Base-by-base conservation (phyloP, 2,888 invertebrate species). In the Rhabditoides inermis region DNA sequence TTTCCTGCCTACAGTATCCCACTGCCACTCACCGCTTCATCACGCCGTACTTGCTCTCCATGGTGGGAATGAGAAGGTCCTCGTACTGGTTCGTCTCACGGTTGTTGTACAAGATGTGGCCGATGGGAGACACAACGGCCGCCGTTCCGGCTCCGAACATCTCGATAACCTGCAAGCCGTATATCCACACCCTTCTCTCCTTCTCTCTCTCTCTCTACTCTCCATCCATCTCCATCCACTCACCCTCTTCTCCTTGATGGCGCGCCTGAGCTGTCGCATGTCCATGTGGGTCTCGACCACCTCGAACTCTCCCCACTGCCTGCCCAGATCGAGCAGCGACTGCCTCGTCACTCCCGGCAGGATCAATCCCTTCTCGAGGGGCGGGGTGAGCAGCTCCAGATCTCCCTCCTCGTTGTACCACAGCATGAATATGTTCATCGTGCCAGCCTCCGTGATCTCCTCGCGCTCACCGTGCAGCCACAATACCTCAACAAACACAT, bases 61-160 rank as follows among this genome's bases (percentile, higher is more conserved):
- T 78, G 12, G 80, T 80, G 2, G 81, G 81, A 47, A 82, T 80
- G 7, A 72, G 46, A 46, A 79, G 65, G 56, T 76, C 75, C 58
- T 79, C 79, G 3, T 84, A 86, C 25, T 61, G 53, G 40, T 58
- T 61, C n/a, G 84, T 77, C 83, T 86, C 20, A 49, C 60, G 58
- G 51, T 74, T 69, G 66, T 85, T 73, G 78, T 87, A 95, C 51
- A 86, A 83, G 56, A 98, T 88, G 57, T 84, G 83, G 53, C 86
- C 86, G 51, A 98, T 85, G 0, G 98, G 95, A 72, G 88, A 88
- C 20, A 99, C 87, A 45, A 92, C 83, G 69, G 90, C 90, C 0
- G 98, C 98, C 25, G 98, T 98, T 51, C 98, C 98, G n/a, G 90
- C 84, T 53, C 95, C 98, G 78, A 98, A 99, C 78, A 95, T 83